These are phyloP conservation scores for Saxicola maurus DNA, from an alignment of 2,797 vertebrate species.

Conservation along the genomic window DNA sequence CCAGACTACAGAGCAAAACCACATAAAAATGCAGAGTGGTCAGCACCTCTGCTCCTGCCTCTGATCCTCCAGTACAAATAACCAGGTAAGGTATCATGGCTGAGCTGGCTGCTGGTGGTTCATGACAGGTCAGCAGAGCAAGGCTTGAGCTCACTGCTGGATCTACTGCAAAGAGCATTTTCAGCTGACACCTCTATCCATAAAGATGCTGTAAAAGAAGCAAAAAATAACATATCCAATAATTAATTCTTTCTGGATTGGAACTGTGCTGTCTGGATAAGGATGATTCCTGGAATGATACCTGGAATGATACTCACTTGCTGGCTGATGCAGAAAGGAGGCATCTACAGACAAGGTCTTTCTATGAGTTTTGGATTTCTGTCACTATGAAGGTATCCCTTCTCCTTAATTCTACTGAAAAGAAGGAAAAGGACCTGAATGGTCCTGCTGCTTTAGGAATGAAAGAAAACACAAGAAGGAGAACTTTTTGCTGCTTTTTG, in stretches of 20 bases:
- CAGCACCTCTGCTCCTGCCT: neutral
- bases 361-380: neutral
- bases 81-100: fast-evolving
- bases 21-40: neutral
- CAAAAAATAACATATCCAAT: neutral
- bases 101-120: neutral
- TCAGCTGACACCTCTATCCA: fast-evolving
- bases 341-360: neutral
- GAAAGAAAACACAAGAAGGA: neutral
- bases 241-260: neutral
- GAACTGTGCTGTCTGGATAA: neutral
- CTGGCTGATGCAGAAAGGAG: neutral
- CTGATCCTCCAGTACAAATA: neutral
- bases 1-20: neutral
- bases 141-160: neutral
- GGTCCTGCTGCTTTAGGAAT: neutral
- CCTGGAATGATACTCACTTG: neutral
- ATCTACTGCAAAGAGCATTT: neutral
- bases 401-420: neutral
- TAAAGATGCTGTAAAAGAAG: neutral
- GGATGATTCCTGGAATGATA: neutral
- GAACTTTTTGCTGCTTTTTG: neutral
- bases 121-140: neutral
- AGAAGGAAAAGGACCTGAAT: neutral
- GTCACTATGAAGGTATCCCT: neutral